phyloP scores from a whole-genome alignment of 1,140 invertebrate genomes.

The Oncopodura yosiiana region DNA sequence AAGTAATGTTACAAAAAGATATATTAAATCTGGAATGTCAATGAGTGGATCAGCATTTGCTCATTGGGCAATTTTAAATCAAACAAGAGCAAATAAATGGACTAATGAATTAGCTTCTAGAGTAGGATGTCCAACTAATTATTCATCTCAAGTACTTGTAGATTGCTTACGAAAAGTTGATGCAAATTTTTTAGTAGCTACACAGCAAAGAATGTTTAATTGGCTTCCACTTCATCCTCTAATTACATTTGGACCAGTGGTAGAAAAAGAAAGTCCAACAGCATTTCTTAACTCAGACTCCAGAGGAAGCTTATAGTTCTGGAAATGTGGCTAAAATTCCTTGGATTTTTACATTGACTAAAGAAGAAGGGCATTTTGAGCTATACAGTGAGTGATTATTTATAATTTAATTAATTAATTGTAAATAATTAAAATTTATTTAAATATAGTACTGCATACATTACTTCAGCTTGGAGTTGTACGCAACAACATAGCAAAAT shows the following conservation, averaged over 20 bases:
- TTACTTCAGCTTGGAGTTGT: background rate
- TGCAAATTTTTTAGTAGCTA: no score
- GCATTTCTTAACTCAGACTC: conserved; percentile 7
- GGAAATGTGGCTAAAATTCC: conserved; percentile 3
- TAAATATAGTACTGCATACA: background rate
- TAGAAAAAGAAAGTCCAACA: background rate
- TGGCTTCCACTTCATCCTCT: no score
- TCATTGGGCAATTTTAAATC: background rate
- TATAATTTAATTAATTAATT: no score
- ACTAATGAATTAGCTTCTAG: background rate
- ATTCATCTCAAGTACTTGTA: no score
- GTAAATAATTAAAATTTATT: no score
- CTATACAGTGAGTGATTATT: no score
- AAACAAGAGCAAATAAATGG: background rate
- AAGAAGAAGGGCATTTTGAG: conserved; percentile 1
- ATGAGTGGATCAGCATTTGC: conserved; percentile 4
- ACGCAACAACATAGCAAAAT: background rate
- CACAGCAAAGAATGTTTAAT: no score
- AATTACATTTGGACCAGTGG: conserved; percentile 5
- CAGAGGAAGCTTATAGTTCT: background rate
- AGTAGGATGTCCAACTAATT: no score
- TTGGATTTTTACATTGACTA: background rate
- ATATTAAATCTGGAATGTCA: background rate
- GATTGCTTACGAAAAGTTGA: no score
- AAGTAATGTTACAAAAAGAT: background rate